These are phyloP conservation scores for Catocala fraxini DNA, from an alignment of 2,888 invertebrate genomes.

Conservation along the genomic window DNA sequence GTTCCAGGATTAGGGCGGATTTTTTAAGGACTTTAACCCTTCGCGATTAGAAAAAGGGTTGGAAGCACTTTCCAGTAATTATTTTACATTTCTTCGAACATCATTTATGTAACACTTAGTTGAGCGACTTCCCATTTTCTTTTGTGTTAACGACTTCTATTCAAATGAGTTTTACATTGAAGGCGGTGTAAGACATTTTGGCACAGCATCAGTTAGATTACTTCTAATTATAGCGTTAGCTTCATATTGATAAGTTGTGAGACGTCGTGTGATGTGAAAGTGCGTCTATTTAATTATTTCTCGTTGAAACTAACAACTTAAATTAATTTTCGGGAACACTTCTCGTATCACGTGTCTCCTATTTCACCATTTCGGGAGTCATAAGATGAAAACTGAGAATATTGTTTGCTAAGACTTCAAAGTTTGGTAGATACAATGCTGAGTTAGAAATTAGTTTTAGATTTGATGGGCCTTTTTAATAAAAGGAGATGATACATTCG, in stretches of 20 bases:
- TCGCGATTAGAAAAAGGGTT: constrained; percentile 81
- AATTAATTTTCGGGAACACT: constrained; percentile 63
- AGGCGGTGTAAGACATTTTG: constrained; percentile 22
- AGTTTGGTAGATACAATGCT: constrained; percentile 1
- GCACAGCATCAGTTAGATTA: constrained; percentile 23
- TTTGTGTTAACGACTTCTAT: constrained; percentile 55
- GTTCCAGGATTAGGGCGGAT: constrained; percentile 76
- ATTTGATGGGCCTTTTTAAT: background rate
- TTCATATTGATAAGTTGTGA: constrained; percentile 21
- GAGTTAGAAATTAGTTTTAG: constrained; percentile 1
- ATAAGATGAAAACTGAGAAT: constrained; percentile 15
- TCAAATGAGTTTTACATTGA: constrained; percentile 45
- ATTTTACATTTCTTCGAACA: constrained; percentile 79
- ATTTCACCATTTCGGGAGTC: constrained; percentile 27
- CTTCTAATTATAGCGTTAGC: constrained; percentile 14
- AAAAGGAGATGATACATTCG: background rate
- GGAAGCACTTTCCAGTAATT: constrained; percentile 81
- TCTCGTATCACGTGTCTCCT: constrained; percentile 45
- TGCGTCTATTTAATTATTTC: constrained; percentile 56
- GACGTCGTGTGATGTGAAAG: constrained; percentile 46
- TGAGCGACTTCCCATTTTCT: constrained; percentile 57
- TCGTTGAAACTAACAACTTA: constrained; percentile 58
- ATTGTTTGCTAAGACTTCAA: constrained; percentile 4
- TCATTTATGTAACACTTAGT: constrained; percentile 59
- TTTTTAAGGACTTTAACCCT: constrained; percentile 80